phyloP scores from a whole-genome alignment of 2,797 vertebrate genomes.

The Alectoris magna region DNA sequence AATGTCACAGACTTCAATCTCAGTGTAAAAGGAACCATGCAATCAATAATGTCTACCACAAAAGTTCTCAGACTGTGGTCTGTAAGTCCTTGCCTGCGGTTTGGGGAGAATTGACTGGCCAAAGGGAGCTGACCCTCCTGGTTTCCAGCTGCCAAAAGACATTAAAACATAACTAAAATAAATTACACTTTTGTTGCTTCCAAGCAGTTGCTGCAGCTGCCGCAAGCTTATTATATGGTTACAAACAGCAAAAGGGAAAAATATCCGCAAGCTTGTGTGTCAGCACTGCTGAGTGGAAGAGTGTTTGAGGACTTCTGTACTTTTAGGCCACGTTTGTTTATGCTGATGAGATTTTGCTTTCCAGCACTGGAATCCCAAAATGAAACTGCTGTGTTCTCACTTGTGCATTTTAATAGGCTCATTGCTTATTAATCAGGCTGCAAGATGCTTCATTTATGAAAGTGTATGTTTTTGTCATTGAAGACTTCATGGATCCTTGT shows the following conservation, averaged over 20 bases:
- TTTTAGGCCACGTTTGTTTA: background rate
- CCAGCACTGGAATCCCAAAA: background rate
- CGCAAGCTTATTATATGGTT: background rate
- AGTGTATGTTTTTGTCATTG: background rate
- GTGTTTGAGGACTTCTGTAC: background rate
- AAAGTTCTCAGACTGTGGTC: background rate
- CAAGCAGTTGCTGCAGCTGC: background rate
- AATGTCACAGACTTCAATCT: background rate
- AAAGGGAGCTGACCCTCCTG: background rate
- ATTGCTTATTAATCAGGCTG: background rate
- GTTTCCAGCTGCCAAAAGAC: background rate
- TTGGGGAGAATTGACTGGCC: background rate
- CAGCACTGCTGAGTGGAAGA: background rate
- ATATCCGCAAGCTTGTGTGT: background rate
- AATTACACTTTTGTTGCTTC: background rate
- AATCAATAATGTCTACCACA: background rate
- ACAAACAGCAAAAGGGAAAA: background rate
- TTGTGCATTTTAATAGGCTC: background rate
- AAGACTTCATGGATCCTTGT: background rate
- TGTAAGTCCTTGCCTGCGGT: background rate
- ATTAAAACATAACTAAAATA: background rate
- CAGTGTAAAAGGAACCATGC: rapidly evolving
- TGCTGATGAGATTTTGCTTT: background rate
- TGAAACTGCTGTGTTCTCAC: background rate
- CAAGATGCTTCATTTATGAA: background rate